Evolutionary conservation across 2,888 invertebrate species (phyloP).

Genomic region (Nasonia oneida): DNA sequence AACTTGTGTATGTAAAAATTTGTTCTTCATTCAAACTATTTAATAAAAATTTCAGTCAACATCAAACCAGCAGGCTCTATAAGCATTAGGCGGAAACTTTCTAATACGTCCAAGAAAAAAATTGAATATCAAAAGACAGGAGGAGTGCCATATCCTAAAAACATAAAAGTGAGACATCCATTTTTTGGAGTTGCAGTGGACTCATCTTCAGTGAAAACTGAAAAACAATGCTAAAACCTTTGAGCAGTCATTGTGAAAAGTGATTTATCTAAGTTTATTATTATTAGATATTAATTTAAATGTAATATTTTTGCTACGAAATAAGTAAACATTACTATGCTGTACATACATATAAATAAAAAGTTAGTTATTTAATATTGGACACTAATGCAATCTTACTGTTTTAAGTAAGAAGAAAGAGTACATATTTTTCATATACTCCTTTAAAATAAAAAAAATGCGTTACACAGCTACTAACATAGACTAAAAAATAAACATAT

Average conservation of each 20-base stretch:
- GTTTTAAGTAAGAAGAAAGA: slow-evolving; percentile 43
- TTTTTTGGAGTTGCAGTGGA: slow-evolving; percentile 61
- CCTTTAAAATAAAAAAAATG: background rate
- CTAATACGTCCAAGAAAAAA: slow-evolving; percentile 50
- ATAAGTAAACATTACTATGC: background rate
- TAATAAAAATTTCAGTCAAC: slow-evolving; percentile 60
- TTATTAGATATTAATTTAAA: background rate
- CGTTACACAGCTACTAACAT: background rate
- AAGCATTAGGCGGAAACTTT: slow-evolving; percentile 63
- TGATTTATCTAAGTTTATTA: background rate
- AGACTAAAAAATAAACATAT: background rate
- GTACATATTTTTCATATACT: background rate
- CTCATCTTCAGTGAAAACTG: slow-evolving; percentile 24
- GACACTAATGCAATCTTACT: slow-evolving; percentile 23
- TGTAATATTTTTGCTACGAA: background rate
- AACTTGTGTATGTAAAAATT: background rate
- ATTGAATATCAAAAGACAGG: slow-evolving; percentile 37
- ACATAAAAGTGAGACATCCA: slow-evolving; percentile 65
- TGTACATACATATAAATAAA: background rate
- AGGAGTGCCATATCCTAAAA: slow-evolving; percentile 63
- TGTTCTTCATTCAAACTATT: slow-evolving; percentile 14
- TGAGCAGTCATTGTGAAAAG: no score
- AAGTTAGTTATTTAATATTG: background rate
- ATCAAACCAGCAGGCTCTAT: slow-evolving; percentile 62
- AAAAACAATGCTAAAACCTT: slow-evolving; percentile 6